phyloP scores from a whole-genome alignment of 2,888 invertebrate genomes.

The Drosophila neonasuta region DNA sequence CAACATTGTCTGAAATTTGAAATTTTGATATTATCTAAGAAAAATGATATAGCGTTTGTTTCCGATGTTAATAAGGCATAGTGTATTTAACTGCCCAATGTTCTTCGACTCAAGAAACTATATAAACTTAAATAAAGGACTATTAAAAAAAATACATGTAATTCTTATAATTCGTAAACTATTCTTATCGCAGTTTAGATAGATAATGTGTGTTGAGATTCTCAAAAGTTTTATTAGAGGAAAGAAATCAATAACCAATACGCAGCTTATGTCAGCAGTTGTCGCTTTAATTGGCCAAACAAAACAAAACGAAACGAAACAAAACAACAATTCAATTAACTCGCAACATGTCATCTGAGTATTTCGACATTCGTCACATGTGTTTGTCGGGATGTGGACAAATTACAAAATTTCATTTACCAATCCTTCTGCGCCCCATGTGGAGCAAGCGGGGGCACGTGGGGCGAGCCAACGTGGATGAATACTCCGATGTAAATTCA shows the following conservation, averaged over 20 bases:
- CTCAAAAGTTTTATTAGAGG: neutral
- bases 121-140: no score
- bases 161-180: no score
- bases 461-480: neutral
- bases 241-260: constrained; percentile 51
- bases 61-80: no score
- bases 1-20: no score
- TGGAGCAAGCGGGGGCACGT: neutral
- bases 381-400: constrained; percentile 17
- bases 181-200: no score
- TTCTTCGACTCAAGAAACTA: neutral
- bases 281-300: constrained; percentile 15
- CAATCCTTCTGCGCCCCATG: constrained; percentile 10
- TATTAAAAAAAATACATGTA: no score
- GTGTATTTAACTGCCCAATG: neutral
- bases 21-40: no score
- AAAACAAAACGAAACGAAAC: constrained; percentile 35
- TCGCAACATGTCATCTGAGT: constrained; percentile 43
- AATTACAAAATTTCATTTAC: constrained; percentile 34
- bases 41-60: no score
- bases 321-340: constrained; percentile 63
- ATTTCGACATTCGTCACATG: constrained; percentile 21
- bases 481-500: neutral
- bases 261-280: constrained; percentile 13
- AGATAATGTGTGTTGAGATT: neutral